Evolutionary conservation across 2,113 vertebrate genomes (phyloP).

Genomic region (Heterocephalus glaber): DNA sequence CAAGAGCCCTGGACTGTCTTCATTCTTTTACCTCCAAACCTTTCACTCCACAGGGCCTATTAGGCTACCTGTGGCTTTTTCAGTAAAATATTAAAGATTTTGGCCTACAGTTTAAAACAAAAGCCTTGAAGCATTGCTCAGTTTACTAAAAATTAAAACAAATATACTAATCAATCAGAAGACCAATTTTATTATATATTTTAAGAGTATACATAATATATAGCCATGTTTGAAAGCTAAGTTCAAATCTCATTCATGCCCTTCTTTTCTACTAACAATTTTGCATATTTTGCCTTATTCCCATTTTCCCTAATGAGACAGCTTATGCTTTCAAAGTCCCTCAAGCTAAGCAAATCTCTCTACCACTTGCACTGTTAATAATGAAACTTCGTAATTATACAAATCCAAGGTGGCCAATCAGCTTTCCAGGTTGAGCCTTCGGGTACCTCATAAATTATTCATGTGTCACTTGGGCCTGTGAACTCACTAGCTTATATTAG

Average conservation of each 20-base stretch:
- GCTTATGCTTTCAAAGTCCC: constrained; percentile 91
- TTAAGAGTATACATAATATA: constrained; percentile 63
- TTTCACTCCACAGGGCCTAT: constrained; percentile 85
- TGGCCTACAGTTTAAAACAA: constrained; percentile 82
- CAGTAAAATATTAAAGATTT: constrained; percentile 87
- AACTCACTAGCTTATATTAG: constrained; percentile 90
- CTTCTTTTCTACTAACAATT: constrained; percentile 86
- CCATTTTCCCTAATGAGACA: constrained; percentile 90
- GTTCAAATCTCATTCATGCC: constrained; percentile 79
- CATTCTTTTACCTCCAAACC: constrained; percentile 86
- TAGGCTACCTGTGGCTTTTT: constrained; percentile 90
- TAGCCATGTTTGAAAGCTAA: constrained; percentile 77
- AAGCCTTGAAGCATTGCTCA: constrained; percentile 81
- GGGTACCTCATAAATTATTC: constrained; percentile 90
- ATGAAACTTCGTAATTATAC: constrained; percentile 93
- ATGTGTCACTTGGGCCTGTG: constrained; percentile 86
- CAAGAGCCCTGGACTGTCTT: constrained; percentile 89
- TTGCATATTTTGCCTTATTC: constrained; percentile 90
- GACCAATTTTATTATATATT: constrained; percentile 67
- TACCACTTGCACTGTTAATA: constrained; percentile 90
- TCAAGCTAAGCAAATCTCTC: constrained; percentile 90
- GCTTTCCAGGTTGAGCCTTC: constrained; percentile 88
- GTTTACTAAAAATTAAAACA: constrained; percentile 79
- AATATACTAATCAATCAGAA: constrained; percentile 77
- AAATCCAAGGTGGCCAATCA: constrained; percentile 92